Conservation (phyloP, 2,888 invertebrate species). For the Anthophora plumipes region DNA sequence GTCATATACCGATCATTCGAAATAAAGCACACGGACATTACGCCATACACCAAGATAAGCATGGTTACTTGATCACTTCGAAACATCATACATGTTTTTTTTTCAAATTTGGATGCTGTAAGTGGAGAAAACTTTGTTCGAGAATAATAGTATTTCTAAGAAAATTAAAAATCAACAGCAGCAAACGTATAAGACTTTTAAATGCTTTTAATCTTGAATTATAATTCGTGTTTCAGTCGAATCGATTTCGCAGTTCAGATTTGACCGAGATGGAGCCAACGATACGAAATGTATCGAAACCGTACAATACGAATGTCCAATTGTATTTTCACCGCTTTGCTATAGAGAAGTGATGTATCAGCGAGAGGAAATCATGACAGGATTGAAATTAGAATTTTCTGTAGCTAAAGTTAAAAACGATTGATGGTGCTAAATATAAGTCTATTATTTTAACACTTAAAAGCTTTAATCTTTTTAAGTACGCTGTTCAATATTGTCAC, state of each 20-base stretch:
- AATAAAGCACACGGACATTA: constrained; percentile 87
- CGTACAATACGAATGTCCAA: constrained; percentile 88
- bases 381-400: constrained; percentile 76
- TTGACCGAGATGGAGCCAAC: constrained; percentile 83
- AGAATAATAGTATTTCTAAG: background rate
- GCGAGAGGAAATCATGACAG: constrained; percentile 82
- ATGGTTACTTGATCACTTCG: constrained; percentile 87
- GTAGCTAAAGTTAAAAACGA: constrained; percentile 27
- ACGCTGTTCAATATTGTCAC: background rate
- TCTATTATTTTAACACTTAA: background rate
- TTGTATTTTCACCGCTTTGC: constrained; percentile 86
- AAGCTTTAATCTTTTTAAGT: background rate
- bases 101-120: constrained; percentile 86
- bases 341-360: constrained; percentile 86
- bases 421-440: constrained; percentile 4
- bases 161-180: background rate
- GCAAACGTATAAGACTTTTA: constrained; percentile 14
- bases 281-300: constrained; percentile 87
- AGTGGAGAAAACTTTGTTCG: constrained; percentile 80
- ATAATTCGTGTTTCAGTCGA: constrained; percentile 85
- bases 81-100: constrained; percentile 88
- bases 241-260: constrained; percentile 88
- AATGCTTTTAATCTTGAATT: constrained; percentile 49
- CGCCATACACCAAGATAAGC: constrained; percentile 85
- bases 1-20: constrained; percentile 88